These are phyloP conservation scores for Erebia epiphron DNA, from an alignment of 2,888 invertebrate genomes.

Conservation along the genomic window DNA sequence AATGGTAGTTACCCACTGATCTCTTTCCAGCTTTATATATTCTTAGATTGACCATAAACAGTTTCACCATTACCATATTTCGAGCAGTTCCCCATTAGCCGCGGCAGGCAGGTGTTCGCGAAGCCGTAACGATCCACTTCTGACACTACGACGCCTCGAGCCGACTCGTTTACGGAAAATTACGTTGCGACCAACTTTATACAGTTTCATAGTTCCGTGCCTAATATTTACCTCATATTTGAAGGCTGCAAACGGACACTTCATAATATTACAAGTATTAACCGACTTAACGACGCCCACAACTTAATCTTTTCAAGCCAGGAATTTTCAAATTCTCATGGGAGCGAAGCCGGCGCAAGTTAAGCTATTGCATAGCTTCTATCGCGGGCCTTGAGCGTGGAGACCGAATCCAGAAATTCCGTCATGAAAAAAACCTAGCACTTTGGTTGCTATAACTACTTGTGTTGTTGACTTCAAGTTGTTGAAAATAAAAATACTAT, in stretches of 20 bases:
- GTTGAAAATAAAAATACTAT: too few species aligned
- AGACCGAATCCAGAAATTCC: too few species aligned
- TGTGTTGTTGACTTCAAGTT: too few species aligned
- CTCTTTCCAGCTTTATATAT: not conserved
- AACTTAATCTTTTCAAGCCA: too few species aligned
- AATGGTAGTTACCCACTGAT: too few species aligned
- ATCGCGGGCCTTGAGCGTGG: too few species aligned
- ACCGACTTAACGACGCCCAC: too few species aligned
- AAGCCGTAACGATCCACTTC: constrained; percentile 15
- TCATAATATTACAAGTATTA: not conserved
- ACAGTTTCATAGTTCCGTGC: constrained; percentile 2
- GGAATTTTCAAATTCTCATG: too few species aligned
- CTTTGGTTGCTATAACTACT: too few species aligned
- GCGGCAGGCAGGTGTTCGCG: constrained; percentile 5
- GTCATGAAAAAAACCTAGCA: too few species aligned
- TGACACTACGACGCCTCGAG: constrained; percentile 13
- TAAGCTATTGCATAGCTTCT: too few species aligned
- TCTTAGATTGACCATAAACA: constrained; percentile 7
- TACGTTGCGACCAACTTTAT: constrained; percentile 7
- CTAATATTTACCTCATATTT: not conserved
- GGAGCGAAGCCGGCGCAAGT: too few species aligned
- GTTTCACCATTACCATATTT: constrained; percentile 10
- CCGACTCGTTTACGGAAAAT: constrained; percentile 11
- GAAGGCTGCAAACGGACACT: not conserved
- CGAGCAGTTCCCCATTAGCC: constrained; percentile 13